phyloP scores from a whole-genome alignment of 1,140 invertebrate genomes.

The Alviniconcha marisindica region DNA sequence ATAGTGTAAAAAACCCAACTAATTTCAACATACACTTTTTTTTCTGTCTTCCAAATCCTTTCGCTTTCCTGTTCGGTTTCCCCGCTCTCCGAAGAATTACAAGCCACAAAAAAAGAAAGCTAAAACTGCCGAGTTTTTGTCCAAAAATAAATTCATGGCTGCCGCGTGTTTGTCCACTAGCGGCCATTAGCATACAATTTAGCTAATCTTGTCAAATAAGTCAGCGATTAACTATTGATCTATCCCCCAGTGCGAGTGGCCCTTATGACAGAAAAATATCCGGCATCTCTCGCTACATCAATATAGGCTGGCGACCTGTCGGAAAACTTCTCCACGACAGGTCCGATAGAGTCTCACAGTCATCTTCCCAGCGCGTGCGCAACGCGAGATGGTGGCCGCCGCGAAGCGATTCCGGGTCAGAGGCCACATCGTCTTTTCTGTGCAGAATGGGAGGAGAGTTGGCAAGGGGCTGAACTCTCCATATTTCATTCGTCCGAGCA shows the following conservation, averaged over 20 bases:
- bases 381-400: not conserved
- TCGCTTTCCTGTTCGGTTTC: not conserved
- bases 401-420: not conserved
- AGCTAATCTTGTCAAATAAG: not conserved
- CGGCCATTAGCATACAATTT: not conserved
- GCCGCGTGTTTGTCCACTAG: not conserved
- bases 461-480: slow-evolving; percentile 29
- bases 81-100: not conserved
- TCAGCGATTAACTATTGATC: not conserved
- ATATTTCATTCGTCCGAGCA: slow-evolving; percentile 9
- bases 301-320: not conserved
- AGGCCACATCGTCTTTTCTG: not conserved
- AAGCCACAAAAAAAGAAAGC: not conserved
- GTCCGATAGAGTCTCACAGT: not conserved
- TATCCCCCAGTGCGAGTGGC: not conserved
- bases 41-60: too few species aligned
- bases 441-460: slow-evolving; percentile 1
- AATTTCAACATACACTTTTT: too few species aligned
- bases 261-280: slow-evolving; percentile 11
- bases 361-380: not conserved
- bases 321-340: not conserved
- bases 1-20: not conserved
- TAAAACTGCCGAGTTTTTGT: not conserved
- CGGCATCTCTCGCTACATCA: not conserved
- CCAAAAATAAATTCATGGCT: not conserved